A percentile compares a stretch with the other conserved stretches of the same genome.
Evolutionary conservation across 2,888 invertebrate species (phyloP).

Genomic region (Rhogogaster chlorosoma): DNA sequence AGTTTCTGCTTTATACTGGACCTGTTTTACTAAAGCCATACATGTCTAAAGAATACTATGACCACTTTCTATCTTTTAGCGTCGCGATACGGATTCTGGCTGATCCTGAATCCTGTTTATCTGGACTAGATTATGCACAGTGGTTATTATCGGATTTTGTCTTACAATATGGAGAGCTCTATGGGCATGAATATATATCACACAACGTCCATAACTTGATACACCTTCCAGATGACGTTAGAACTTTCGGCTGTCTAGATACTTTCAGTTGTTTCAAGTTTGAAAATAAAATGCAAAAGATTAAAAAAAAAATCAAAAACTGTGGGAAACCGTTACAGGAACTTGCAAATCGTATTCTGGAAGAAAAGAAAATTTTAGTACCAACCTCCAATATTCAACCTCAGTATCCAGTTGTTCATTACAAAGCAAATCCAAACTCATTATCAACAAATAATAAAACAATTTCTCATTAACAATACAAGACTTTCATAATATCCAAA

Average conservation of each 20-base stretch:
- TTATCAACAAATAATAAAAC: background rate
- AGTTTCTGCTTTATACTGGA: background rate
- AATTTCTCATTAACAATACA: background rate
- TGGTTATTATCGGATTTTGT: background rate
- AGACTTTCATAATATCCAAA: background rate
- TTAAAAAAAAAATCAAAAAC: background rate
- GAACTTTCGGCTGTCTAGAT: background rate
- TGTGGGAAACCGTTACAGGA: slow-evolving; percentile 1
- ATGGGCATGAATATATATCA: background rate
- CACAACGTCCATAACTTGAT: background rate
- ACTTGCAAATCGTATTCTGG: background rate
- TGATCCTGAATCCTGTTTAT: background rate
- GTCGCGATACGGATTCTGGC: background rate
- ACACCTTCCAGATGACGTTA: background rate
- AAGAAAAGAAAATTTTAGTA: background rate
- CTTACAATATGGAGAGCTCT: background rate
- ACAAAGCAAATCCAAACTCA: background rate
- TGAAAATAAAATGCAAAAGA: background rate
- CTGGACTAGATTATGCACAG: slow-evolving; percentile 10
- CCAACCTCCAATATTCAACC: background rate
- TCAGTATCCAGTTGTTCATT: background rate
- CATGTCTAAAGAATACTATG: background rate
- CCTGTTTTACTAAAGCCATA: background rate
- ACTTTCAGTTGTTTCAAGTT: background rate
- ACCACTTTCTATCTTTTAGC: background rate